A percentile compares a stretch with the other conserved stretches of the same genome.
Evolutionary conservation across 2,888 invertebrate genomes (phyloP).

Genomic region (Caenorhabditis afra): DNA sequence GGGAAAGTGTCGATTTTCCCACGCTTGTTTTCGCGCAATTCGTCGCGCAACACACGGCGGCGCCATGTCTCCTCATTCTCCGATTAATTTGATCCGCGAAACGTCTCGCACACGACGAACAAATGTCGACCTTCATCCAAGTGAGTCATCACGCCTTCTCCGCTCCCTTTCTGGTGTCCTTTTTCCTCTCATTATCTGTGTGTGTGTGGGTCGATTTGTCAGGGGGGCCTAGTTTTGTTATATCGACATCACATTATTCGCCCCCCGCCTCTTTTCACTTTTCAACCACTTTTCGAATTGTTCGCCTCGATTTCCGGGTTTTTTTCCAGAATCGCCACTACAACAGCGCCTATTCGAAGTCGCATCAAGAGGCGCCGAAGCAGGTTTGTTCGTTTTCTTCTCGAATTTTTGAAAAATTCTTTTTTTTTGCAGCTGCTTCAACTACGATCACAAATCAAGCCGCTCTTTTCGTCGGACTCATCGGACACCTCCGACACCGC

Average conservation of each 20-base stretch:
- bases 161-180: background rate
- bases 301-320: background rate
- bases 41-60: slow-evolving; percentile 5
- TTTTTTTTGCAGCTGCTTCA: slow-evolving; percentile 36
- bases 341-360: slow-evolving; percentile 25
- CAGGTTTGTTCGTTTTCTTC: slow-evolving; percentile 6
- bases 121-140: slow-evolving; percentile 36
- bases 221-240: too few species aligned
- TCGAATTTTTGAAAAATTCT: background rate
- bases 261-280: background rate
- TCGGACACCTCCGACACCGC: slow-evolving; percentile 8
- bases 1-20: slow-evolving; percentile 53
- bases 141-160: slow-evolving; percentile 21
- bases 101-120: slow-evolving; percentile 30
- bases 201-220: too few species aligned
- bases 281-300: slow-evolving; percentile 2
- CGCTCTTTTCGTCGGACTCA: slow-evolving; percentile 5
- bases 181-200: background rate
- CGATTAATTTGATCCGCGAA: slow-evolving; percentile 8
- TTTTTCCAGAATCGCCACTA: slow-evolving; percentile 30
- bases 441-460: slow-evolving; percentile 26
- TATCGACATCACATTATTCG: too few species aligned
- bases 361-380: slow-evolving; percentile 40
- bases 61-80: slow-evolving; percentile 37
- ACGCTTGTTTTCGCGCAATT: slow-evolving; percentile 33